Conservation (phyloP, 2,797 vertebrate genomes). For the Siniperca scherzeri region DNA sequence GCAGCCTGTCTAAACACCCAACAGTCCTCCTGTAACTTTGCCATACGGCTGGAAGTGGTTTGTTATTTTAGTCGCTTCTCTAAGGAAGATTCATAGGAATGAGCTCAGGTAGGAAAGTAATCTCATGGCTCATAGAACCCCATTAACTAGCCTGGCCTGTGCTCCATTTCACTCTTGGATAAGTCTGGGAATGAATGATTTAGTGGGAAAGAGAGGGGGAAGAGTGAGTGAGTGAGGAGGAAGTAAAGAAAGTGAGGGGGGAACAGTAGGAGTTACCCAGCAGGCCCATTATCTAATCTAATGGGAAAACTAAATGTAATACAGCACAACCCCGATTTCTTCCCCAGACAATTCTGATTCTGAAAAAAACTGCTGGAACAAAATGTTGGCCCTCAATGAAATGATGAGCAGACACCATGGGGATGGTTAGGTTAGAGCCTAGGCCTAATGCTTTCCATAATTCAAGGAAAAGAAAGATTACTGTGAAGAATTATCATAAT, state of each 20-base stretch:
- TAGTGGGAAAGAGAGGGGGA: conserved; percentile 52
- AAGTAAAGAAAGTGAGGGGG: conserved; percentile 44
- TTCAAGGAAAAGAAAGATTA: conserved; percentile 47
- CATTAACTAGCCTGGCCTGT: conserved; percentile 81
- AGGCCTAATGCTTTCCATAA: conserved; percentile 54
- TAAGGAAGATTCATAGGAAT: conserved; percentile 80
- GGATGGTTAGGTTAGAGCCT: conserved; percentile 33
- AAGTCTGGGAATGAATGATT: conserved; percentile 80
- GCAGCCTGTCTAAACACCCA: conserved; percentile 39
- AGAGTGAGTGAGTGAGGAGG: conserved; percentile 38
- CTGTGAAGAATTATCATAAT: conserved; percentile 55
- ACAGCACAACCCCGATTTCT: conserved; percentile 49
- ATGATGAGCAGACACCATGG: conserved; percentile 20
- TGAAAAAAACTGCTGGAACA: conserved; percentile 6
- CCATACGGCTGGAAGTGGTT: conserved; percentile 48
- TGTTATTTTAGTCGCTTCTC: conserved; percentile 73
- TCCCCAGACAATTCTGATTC: conserved; percentile 52
- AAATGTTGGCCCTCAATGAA: conserved; percentile 44
- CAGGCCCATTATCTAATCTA: conserved; percentile 61
- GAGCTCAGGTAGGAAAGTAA: conserved; percentile 81
- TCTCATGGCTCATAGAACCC: conserved; percentile 84
- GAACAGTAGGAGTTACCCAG: conserved; percentile 48
- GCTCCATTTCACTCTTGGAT: conserved; percentile 84
- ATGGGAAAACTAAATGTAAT: conserved; percentile 67
- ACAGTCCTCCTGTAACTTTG: conserved; percentile 41